Percentiles rank a stretch among this genome's conserved stretches.
Evolutionary conservation across 2,797 vertebrate genomes (phyloP).

Genomic region (Falco biarmicus): DNA sequence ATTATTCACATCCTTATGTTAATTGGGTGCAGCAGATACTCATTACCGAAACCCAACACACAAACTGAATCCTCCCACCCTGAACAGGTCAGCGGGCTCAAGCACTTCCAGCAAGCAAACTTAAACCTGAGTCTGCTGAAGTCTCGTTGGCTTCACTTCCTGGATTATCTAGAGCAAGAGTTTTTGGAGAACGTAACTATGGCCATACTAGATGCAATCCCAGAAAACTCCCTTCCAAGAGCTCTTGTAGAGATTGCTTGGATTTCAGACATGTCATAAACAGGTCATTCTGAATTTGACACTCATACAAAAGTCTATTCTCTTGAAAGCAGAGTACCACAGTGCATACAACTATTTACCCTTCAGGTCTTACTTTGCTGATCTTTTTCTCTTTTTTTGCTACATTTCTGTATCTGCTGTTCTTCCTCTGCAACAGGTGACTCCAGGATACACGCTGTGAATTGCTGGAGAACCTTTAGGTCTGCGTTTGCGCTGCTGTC

Average conservation of each 20-base stretch:
- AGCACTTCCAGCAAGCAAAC: background rate
- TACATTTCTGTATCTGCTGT: constrained; percentile 78
- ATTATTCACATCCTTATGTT: background rate
- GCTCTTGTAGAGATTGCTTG: background rate
- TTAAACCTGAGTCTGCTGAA: background rate
- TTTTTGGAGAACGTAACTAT: background rate
- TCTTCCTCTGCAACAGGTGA: constrained; percentile 77
- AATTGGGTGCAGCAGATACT: background rate
- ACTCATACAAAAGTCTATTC: background rate
- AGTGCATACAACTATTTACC: accelerated
- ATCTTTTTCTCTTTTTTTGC: constrained; percentile 78
- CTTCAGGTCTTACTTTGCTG: constrained; percentile 83
- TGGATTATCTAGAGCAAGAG: background rate
- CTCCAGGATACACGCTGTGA: constrained; percentile 83
- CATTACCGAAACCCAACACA: background rate
- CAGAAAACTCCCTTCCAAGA: background rate
- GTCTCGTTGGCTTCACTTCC: background rate
- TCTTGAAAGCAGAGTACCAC: background rate
- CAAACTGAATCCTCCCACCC: background rate
- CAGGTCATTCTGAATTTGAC: background rate
- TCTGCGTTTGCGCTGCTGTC: background rate
- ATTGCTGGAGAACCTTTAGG: constrained; percentile 81
- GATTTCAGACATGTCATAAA: background rate
- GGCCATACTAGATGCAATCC: background rate
- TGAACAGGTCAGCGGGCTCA: background rate